Base-by-base conservation (phyloP, 2,113 vertebrate species). In the Oryzias woworae region DNA sequence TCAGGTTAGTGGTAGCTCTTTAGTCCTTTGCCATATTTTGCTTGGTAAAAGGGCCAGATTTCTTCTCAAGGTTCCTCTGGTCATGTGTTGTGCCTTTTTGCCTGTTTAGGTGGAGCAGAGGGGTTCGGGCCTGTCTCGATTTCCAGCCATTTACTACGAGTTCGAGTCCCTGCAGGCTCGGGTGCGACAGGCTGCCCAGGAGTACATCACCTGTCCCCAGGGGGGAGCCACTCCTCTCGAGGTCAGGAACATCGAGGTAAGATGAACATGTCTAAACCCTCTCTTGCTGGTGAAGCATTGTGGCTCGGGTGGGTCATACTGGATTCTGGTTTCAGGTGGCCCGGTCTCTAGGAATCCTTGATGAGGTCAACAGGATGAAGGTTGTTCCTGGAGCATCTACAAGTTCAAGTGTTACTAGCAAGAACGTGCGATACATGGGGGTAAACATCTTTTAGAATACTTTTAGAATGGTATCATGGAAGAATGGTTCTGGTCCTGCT, bases 131-230 rank as follows among this genome's bases (percentile, higher is more conserved):
- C 92, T 89, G 69, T 89, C 93, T 36, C 85, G 83, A 36, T 98
- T 98, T 78, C 94, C 95, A 31, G 94, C 95, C 43, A 91, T 98
- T 3, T 99, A 98, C 55, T 92, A 85, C 18, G 96, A 98, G 75
- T 98, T 98, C 67, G 97, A 98, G 89, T 92, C 94, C 53, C 80
- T 98, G 59, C 95, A 98, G 72, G 78, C 75, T 42, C 91, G 94
- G 78, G 93, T 98, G 55, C 93, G 92, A 80, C 90, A 92, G 70
- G 92, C 96, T 68, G 96, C 94, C 63, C 92, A 92, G 51, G 95
- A 96, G 31, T 94, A 98, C 85, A 92, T 97, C 63, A 57, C 55
- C 51, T 89, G 85, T 49, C 85, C 91, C 0, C 78, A 89, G 4
- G 77, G 65, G 0, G 74, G 88, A 26, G 89, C 87, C 51, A 77